Evolutionary conservation across 1,140 invertebrate species (phyloP), one percentile per base, ranked within the genome.

Genomic region (Stegodyphus mimosarum): DNA sequence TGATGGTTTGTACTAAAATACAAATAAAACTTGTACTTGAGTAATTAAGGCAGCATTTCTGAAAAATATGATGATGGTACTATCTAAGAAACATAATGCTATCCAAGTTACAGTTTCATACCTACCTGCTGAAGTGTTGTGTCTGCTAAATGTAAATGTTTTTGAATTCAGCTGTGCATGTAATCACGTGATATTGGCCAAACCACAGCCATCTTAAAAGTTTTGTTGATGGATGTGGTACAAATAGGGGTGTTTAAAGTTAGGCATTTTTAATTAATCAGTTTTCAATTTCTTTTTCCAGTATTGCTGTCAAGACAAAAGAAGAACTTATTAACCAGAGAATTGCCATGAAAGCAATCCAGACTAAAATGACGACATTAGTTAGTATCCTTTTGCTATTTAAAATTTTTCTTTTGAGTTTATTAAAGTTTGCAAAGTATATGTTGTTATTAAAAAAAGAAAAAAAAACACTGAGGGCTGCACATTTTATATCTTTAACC

Each of bases 271-370:
- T 10, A 60, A 60, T 9, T 10, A 60, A 60, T 10, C 9, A 10
- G 55, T 60, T 60, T 60, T 60, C 9, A 9, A 60, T 60, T 60
- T 60, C 55, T 15, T 60, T 60, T 90, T 89, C 33, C 88, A 92
- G 94, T 89, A 98, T 99, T 90, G 97, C 97, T 18, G 95, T 99
- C 90, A 96, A 98, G 89, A 98, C 97, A 1, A 94, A 96, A 89
- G 97, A 99, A 87, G 95, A 98, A 90, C 91, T 99, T 66, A 92
- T 95, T 64, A 94, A 93, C 10, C 98, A 99, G 90, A 93, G 96
- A 60, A 94, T 95, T 80, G 93, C 95, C 7, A 96, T 99, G 88
- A 97, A 97, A 90, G 92, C 94, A 66, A 94, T 99, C 88, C 96
- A 97, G 90, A 97, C 96, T 7, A 94, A 95, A 89, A 95, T 99